Percentiles rank a stretch among this genome's conserved stretches.
Evolutionary conservation across 2,888 invertebrate genomes (phyloP).

Genomic region (Marasmarcha lunaedactyla): DNA sequence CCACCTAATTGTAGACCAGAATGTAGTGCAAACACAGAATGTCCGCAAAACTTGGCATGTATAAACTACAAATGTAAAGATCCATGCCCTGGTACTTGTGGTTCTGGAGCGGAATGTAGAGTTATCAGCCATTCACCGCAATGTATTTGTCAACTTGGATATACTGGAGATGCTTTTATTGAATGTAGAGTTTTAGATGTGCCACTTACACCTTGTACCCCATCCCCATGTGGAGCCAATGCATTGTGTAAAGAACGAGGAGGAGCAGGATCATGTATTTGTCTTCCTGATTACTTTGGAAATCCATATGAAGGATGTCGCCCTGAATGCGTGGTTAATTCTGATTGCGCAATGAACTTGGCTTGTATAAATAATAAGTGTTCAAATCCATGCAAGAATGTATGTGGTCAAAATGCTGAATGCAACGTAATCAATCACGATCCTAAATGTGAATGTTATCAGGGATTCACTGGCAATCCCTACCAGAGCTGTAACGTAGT

Average conservation of each 20-base stretch:
- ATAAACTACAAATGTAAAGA: conserved; percentile 80
- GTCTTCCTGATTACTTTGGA: conserved; percentile 76
- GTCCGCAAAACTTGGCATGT: conserved; percentile 76
- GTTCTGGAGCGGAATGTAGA: conserved; percentile 76
- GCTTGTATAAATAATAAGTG: conserved; percentile 83
- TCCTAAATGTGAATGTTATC: conserved; percentile 76
- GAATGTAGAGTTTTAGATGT: conserved; percentile 58
- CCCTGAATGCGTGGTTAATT: conserved; percentile 80
- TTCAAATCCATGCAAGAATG: conserved; percentile 79
- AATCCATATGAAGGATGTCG: conserved; percentile 84
- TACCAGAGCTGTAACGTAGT: conserved; percentile 65
- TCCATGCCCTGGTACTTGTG: conserved; percentile 82
- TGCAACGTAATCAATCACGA: conserved; percentile 80
- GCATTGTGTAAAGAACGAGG: conserved; percentile 77
- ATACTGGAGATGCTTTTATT: conserved; percentile 74
- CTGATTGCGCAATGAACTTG: conserved; percentile 77
- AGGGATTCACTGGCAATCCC: conserved; percentile 73
- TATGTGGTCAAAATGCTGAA: conserved; percentile 79
- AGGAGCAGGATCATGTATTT: conserved; percentile 77
- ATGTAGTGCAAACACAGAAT: conserved; percentile 81
- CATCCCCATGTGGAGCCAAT: conserved; percentile 80
- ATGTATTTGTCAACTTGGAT: conserved; percentile 77
- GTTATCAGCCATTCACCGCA: conserved; percentile 81
- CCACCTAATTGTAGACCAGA: conserved; percentile 81
- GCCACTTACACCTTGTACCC: conserved; percentile 73